Base-by-base conservation (phyloP, 2,113 vertebrate genomes). In the Anseranas semipalmata region DNA sequence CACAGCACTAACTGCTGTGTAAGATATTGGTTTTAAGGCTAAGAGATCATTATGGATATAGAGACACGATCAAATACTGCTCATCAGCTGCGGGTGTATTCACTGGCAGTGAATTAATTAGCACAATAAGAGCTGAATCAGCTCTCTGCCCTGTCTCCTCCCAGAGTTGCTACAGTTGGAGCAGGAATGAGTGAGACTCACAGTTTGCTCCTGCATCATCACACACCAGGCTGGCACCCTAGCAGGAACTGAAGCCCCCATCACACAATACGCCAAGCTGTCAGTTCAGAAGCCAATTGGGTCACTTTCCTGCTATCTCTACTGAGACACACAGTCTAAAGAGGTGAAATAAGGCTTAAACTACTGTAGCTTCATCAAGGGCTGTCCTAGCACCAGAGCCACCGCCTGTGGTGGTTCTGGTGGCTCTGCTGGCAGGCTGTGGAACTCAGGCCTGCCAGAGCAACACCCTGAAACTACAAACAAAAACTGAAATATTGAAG, bases 211-310 rank as follows among this genome's bases (percentile, higher is more conserved):
- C 43, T 5, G 13, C 1, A 2, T 1, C 67, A 15, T 0, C 27
- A 3, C 15, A 1, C 41, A 24, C 52, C 39, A 10, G 48, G 58
- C 68, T 14, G 28, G 53, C 58, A 53, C 15, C 33, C 66, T 7
- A 17, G 87, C 82, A 68, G 84, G 66, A 73, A 6, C 27, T 2
- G 20, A 25, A 43, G 56, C 35, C 50, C 50, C 27, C 63, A 4
- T 0, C 0, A 2, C 35, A 8, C 25, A 21, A 1, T 0, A 2
- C 20, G 12, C 70, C 74, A 7, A 3, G 37, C 39, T 27, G 71
- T 7, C 30, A 2, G 41, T 5, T 5, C 48, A 21, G 67, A 56
- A 66, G 87, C 77, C 2, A 21, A 4, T 6, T 2, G 24, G 67
- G 50, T 24, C 48, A 3, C 77, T 17, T 16, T 8, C 46, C 55